phyloP scores from a whole-genome alignment of 2,113 vertebrate genomes.

The Gallinago jamesoni region DNA sequence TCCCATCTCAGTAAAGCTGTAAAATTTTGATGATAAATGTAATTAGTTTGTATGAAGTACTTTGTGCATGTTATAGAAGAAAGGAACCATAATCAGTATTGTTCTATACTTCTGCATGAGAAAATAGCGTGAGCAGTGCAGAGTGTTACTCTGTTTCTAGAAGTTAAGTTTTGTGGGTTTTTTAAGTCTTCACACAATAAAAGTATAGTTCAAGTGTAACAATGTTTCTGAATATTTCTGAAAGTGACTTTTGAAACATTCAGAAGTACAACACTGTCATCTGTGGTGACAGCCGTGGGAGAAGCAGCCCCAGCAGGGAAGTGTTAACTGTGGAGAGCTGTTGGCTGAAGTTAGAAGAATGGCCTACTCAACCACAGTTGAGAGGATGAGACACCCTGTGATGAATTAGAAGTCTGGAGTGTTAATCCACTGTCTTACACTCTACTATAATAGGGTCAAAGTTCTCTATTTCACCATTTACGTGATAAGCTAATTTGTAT shows the following conservation, averaged over 20 bases:
- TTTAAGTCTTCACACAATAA: conserved; percentile 34
- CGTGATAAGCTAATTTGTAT: background rate
- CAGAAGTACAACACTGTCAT: background rate
- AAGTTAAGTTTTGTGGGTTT: background rate
- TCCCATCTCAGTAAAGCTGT: background rate
- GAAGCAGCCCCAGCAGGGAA: background rate
- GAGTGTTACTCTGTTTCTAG: background rate
- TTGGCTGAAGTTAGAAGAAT: background rate
- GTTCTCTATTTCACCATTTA: background rate
- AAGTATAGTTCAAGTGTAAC: background rate
- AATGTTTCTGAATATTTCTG: background rate
- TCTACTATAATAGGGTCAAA: background rate
- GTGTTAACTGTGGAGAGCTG: background rate
- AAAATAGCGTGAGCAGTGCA: background rate
- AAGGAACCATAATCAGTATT: background rate
- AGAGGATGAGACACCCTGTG: background rate
- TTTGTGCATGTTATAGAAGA: background rate
- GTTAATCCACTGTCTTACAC: conserved; percentile 3
- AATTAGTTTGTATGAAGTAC: background rate
- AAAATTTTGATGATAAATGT: background rate
- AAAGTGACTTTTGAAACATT: background rate
- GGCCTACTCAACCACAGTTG: background rate
- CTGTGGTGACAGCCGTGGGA: background rate
- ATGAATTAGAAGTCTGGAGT: conserved; percentile 23
- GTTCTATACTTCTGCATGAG: background rate